Percentiles rank a stretch among this genome's conserved stretches.
phyloP scores from a whole-genome alignment of 2,113 vertebrate genomes.

The Leiothrix lutea region DNA sequence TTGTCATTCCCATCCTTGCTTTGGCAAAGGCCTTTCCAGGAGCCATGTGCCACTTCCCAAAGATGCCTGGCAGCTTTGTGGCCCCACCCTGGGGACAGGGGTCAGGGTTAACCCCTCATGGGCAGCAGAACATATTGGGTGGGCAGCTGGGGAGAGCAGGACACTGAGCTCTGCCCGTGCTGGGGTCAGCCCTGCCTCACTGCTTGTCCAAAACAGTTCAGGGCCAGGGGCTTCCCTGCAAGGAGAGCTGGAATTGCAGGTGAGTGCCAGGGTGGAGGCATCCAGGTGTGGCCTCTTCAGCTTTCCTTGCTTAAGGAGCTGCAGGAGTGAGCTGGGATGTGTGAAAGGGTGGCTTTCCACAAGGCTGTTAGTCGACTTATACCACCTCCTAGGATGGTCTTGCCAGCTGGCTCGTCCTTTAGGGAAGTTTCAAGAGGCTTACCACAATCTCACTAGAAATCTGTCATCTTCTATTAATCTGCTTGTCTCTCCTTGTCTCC shows the following conservation, averaged over 20 bases:
- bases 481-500: neutral
- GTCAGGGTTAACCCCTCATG: neutral
- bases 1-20: rapidly evolving
- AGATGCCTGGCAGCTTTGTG: rapidly evolving
- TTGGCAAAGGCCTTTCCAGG: neutral
- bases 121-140: too few relatives aligned
- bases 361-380: neutral
- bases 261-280: neutral
- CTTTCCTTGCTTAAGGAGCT: neutral
- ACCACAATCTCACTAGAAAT: constrained; percentile 51
- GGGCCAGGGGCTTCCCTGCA: neutral
- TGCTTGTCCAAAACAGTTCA: neutral
- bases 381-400: neutral
- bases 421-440: constrained; percentile 66
- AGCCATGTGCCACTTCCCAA: rapidly evolving
- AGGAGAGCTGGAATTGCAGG: neutral
- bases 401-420: constrained; percentile 56
- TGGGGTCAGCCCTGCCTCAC: neutral
- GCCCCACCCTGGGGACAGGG: rapidly evolving
- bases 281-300: neutral
- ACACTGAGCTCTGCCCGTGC: rapidly evolving
- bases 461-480: constrained; percentile 54
- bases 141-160: rapidly evolving
- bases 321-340: neutral
- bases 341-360: constrained; percentile 1